A percentile compares a stretch with the other conserved stretches of the same genome.
Conservation (phyloP, 2,113 vertebrate genomes). For the Apeltes quadracus region DNA sequence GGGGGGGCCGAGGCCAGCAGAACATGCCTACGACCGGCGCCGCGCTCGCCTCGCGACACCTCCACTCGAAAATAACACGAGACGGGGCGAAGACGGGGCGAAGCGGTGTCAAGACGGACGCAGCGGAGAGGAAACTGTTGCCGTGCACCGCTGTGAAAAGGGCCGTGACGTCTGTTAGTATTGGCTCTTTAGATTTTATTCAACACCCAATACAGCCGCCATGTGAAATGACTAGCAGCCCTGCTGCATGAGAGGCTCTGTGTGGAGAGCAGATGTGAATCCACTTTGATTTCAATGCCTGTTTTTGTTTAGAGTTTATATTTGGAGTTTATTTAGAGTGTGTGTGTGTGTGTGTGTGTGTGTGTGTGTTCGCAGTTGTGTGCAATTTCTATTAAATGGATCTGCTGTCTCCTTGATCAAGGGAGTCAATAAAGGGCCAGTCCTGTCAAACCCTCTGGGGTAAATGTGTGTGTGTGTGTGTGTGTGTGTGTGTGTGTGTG, state of each 20-base stretch:
- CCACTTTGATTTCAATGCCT: slow-evolving; percentile 68
- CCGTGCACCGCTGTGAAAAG: slow-evolving; percentile 19
- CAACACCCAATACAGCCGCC: slow-evolving; percentile 29
- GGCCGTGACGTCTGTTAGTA: slow-evolving; percentile 19
- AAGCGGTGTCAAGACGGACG: slow-evolving; percentile 9
- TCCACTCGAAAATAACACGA: slow-evolving; percentile 18
- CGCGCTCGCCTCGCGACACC: slow-evolving; percentile 37
- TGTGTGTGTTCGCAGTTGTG: slow-evolving; percentile 23
- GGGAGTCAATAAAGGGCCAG: slow-evolving; percentile 78
- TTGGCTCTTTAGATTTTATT: slow-evolving; percentile 43
- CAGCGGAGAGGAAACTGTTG: slow-evolving; percentile 22
- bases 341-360: slow-evolving; percentile 25
- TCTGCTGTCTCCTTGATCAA: slow-evolving; percentile 81
- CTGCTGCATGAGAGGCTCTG: slow-evolving; percentile 44
- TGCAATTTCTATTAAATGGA: slow-evolving; percentile 77
- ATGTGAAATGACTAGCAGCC: slow-evolving; percentile 55
- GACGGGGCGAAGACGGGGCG: slow-evolving; percentile 20
- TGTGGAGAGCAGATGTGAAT: slow-evolving; percentile 70
- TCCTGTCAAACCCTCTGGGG: slow-evolving; percentile 76
- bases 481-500: slow-evolving; percentile 11
- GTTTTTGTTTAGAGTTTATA: slow-evolving; percentile 16
- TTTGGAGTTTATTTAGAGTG: too few relatives aligned
- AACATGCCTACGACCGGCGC: slow-evolving; percentile 49
- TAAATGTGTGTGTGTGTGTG: slow-evolving; percentile 59
- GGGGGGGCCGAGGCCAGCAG: slow-evolving; percentile 54